These are phyloP conservation scores for Rhagophthalmus giganteus DNA, from an alignment of 2,888 invertebrate species.

Conservation along the genomic window DNA sequence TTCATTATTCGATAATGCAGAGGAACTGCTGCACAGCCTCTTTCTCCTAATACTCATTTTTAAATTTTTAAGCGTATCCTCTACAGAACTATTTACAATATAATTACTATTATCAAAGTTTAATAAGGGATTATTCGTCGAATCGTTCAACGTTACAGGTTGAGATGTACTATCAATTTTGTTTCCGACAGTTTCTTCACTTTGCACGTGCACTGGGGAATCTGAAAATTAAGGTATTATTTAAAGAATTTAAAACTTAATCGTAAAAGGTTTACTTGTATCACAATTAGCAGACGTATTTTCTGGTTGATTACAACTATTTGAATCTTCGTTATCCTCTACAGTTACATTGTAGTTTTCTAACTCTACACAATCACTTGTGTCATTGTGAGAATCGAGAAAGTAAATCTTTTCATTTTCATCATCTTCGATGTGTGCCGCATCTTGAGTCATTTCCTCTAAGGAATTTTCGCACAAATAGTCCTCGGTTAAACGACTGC, in stretches of 20 bases:
- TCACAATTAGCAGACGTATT: not conserved
- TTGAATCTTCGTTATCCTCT: not conserved
- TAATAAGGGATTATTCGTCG: conserved; percentile 11
- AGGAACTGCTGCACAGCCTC: conserved; percentile 52
- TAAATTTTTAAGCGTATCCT: conserved; percentile 51
- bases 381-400: too few relatives aligned
- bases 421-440: conserved; percentile 44
- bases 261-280: not conserved
- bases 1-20: conserved; percentile 51
- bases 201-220: not conserved
- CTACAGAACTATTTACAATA: conserved; percentile 39
- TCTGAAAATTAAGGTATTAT: not conserved
- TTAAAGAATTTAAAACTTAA: not conserved
- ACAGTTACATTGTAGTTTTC: too few relatives aligned
- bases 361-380: too few relatives aligned
- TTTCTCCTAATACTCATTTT: conserved; percentile 54
- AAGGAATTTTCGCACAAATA: conserved; percentile 14
- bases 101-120: conserved; percentile 35
- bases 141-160: conserved; percentile 2
- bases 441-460: conserved; percentile 53
- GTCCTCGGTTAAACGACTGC: conserved; percentile 23
- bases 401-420: conserved; percentile 41
- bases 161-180: not conserved
- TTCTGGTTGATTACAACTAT: not conserved
- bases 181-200: not conserved